Evolutionary conservation across 2,113 vertebrate species (phyloP).

Genomic region (Tylochromis polylepis): DNA sequence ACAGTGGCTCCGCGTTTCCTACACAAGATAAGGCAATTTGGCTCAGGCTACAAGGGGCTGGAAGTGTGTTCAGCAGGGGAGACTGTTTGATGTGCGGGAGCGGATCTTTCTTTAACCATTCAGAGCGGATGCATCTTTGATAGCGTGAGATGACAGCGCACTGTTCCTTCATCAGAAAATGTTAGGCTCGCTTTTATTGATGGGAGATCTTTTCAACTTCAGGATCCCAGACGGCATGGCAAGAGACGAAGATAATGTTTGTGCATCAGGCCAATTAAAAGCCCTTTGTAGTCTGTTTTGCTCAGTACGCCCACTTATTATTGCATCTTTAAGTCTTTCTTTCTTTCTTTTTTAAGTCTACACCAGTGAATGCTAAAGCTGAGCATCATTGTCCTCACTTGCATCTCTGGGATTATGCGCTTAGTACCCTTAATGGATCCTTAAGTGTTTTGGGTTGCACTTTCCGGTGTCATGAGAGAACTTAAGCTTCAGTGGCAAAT

Average conservation of each 20-base stretch:
- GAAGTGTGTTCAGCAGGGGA: background rate
- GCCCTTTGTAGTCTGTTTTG: background rate
- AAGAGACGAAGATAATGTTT: background rate
- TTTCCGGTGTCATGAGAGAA: background rate
- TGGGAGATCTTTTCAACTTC: background rate
- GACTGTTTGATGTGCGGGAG: background rate
- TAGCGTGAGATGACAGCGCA: constrained; percentile 8
- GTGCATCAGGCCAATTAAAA: background rate
- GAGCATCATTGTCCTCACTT: background rate
- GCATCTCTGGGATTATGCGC: background rate
- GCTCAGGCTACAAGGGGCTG: background rate
- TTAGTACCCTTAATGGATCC: background rate
- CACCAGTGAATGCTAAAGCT: background rate
- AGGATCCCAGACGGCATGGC: background rate
- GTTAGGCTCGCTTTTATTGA: constrained; percentile 9
- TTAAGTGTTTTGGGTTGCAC: constrained; percentile 1
- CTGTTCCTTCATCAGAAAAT: constrained; percentile 7
- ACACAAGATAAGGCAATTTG: constrained; percentile 32
- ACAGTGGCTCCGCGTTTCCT: background rate
- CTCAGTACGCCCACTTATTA: background rate
- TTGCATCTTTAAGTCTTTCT: background rate
- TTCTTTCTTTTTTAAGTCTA: background rate
- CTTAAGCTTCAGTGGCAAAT: background rate
- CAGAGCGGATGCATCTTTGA: constrained; percentile 12
- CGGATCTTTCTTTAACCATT: constrained; percentile 3